Evolutionary conservation across 2,113 vertebrate genomes (phyloP), one percentile per base, ranked within the genome.

Genomic region (Hemibagrus wyckioides): DNA sequence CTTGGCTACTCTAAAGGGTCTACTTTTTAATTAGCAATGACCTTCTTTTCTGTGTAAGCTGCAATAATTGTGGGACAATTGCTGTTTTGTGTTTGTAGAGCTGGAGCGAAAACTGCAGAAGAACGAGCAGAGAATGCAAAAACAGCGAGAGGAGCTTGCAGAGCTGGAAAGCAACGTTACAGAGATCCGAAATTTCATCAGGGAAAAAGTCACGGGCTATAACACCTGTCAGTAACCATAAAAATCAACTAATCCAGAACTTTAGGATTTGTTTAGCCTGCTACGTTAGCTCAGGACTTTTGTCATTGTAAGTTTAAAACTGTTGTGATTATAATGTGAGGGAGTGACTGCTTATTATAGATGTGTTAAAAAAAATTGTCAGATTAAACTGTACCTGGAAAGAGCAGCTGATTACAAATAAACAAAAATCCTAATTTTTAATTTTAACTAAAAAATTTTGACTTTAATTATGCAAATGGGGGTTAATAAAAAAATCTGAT

Each of bases 91-190:
- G 48, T 36, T 77, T 85, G 44, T 90, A 97, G 96, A 93, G 39
- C 90, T 98, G 89, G 96, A 97, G 90, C 91, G 90, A 75, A 94
- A 89, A 87, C 95, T 97, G 41, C 93, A 82, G 82, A 93, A 28
- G 54, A 97, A 97, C 0, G 94, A 96, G 89, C 88, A 86, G 88
- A 85, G 15, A 9, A 94, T 98, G 95, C 89, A 92, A 4, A 84
- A 84, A 4, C 97, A 97, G 93, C 95, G 84, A 1, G 77, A 52
- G 0, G 91, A 88, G 57, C 92, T 97, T 80, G 90, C 94, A 25
- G 84, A 83, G 10, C 89, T 97, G 91, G 95, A 96, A 91, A 86
- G 89, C 9, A 93, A 89, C 0, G 95, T 93, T 57, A 94, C 92
- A 0, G 19, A 83, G 25, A 91, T 96, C 8, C 92, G 94, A 69